phyloP scores from a whole-genome alignment of 53 echinoderm and acorn worm genomes.

The Holothuria scabra region DNA sequence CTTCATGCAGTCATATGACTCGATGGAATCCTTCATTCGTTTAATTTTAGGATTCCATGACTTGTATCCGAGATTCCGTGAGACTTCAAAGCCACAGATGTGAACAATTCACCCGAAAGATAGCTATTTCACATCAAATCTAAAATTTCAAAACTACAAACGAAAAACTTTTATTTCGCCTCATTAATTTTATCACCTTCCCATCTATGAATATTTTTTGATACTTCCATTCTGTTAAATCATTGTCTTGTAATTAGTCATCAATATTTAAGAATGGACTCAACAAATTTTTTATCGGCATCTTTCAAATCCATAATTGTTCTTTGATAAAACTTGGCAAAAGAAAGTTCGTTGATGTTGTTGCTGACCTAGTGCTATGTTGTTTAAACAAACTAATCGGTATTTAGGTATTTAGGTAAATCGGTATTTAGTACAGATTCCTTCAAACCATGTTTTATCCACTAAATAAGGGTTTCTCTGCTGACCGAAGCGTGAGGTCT shows the following conservation, averaged over 20 bases:
- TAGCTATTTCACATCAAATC: too few relatives aligned
- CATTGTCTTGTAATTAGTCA: background rate
- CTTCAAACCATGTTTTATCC: conserved; percentile 17
- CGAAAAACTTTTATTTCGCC: background rate
- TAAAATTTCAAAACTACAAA: too few relatives aligned
- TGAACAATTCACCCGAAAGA: too few relatives aligned
- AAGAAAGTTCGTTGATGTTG: conserved; percentile 23
- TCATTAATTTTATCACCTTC: too few relatives aligned
- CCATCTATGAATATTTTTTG: too few relatives aligned
- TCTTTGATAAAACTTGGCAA: conserved; percentile 13
- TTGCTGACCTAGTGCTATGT: conserved; percentile 14
- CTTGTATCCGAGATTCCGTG: too few relatives aligned
- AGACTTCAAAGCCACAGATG: too few relatives aligned
- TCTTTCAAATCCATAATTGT: background rate
- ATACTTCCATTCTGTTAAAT: too few relatives aligned
- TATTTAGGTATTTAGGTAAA: background rate
- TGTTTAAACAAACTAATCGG: conserved; percentile 22
- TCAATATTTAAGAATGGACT: conserved; percentile 10
- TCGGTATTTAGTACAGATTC: conserved; percentile 4
- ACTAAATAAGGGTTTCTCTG: background rate
- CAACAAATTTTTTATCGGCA: background rate
- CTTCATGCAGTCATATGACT: too few relatives aligned
- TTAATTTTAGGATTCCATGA: too few relatives aligned
- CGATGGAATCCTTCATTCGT: too few relatives aligned
- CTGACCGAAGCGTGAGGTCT: conserved; percentile 8